Evolutionary conservation across 1,140 invertebrate genomes (phyloP).

Genomic region (Hermatobates lingyangjiaoensis): DNA sequence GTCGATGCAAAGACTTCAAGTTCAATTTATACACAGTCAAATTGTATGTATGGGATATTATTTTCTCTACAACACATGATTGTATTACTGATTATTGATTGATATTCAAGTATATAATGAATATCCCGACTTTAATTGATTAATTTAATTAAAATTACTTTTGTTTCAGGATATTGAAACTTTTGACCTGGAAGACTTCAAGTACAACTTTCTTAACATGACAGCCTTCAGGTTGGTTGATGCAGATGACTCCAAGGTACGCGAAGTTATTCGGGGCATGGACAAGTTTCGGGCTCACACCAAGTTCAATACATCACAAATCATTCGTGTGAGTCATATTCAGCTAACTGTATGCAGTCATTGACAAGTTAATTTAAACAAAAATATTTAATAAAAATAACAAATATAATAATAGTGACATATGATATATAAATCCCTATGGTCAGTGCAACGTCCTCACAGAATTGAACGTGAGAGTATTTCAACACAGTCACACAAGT

Average conservation of each 20-base stretch:
- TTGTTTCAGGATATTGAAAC: conserved; percentile 60
- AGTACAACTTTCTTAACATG: conserved; percentile 85
- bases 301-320: conserved; percentile 33
- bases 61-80: no score
- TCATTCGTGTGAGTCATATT: conserved; percentile 32
- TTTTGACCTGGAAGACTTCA: conserved; percentile 82
- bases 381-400: not conserved
- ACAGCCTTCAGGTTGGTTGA: conserved; percentile 68
- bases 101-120: no score
- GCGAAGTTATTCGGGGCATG: conserved; percentile 38
- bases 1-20: no score
- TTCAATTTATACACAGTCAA: no score
- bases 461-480: not conserved
- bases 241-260: conserved; percentile 32
- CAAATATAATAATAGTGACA: not conserved
- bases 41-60: no score
- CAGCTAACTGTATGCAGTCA: not conserved
- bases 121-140: not conserved
- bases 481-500: no score
- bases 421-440: not conserved
- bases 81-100: no score
- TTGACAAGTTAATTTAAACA: not conserved
- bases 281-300: conserved; percentile 35
- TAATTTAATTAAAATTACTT: not conserved
- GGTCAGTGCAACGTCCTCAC: not conserved